Conservation (phyloP, 2,888 invertebrate species). For the Hypomecis punctinalis region DNA sequence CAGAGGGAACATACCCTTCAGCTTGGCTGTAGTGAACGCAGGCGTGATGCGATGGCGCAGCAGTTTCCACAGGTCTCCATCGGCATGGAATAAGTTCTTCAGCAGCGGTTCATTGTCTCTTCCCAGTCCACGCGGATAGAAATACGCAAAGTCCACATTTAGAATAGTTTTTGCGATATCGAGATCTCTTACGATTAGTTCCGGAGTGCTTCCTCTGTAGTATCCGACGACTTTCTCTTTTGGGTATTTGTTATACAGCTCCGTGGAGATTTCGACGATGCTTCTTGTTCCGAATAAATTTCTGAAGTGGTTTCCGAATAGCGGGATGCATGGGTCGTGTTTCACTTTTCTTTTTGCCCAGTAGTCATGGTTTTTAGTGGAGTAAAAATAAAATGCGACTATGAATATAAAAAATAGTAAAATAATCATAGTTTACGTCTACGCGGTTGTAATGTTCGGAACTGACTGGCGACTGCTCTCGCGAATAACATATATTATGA, state of each 20-base stretch:
- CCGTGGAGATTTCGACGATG: conserved; percentile 50
- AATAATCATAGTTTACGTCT: conserved; percentile 43
- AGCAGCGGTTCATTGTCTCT: conserved; percentile 59
- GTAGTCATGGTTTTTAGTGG: conserved; percentile 60
- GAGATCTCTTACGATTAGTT: conserved; percentile 63
- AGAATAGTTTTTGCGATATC: conserved; percentile 61
- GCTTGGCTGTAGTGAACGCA: conserved; percentile 68
- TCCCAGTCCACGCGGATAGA: conserved; percentile 60
- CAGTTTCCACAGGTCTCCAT: conserved; percentile 71
- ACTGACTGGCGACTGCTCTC: background rate
- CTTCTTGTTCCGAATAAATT: conserved; percentile 57
- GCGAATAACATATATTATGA: no score
- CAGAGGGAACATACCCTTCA: conserved; percentile 72
- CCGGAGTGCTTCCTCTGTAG: conserved; percentile 62
- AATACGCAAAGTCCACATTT: conserved; percentile 61
- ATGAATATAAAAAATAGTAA: conserved; percentile 42
- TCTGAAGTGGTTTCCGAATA: conserved; percentile 63
- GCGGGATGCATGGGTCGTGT: conserved; percentile 58
- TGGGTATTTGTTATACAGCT: conserved; percentile 63
- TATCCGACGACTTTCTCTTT: conserved; percentile 69
- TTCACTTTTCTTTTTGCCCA: conserved; percentile 67
- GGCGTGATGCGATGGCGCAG: conserved; percentile 67
- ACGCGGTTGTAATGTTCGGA: conserved; percentile 11
- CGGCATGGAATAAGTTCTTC: conserved; percentile 60
- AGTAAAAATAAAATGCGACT: conserved; percentile 54